Percentiles rank a stretch among this genome's conserved stretches.
Evolutionary conservation across 2,113 vertebrate genomes (phyloP).

Genomic region (Chrysochloris asiatica): DNA sequence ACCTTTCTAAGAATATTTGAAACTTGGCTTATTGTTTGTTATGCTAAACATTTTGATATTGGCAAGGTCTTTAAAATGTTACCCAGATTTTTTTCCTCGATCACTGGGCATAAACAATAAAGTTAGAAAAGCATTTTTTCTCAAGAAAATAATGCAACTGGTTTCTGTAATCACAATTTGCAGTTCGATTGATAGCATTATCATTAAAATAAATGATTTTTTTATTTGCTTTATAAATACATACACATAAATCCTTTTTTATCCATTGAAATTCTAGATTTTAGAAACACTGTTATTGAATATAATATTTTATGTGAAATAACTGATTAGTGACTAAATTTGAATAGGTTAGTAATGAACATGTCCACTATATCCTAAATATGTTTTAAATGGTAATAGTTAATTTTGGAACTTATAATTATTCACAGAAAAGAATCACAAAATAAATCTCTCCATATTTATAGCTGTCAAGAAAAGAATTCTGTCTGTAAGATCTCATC

Average conservation of each 20-base stretch:
- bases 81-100: neutral
- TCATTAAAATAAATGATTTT: neutral
- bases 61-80: slow-evolving; percentile 1
- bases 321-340: neutral
- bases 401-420: neutral
- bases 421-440: slow-evolving; percentile 24
- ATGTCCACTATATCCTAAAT: neutral
- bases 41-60: slow-evolving; percentile 48
- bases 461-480: slow-evolving; percentile 53
- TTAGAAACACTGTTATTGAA: neutral
- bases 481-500: slow-evolving; percentile 71
- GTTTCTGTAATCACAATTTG: neutral
- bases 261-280: neutral
- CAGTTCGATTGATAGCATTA: neutral
- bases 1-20: slow-evolving; percentile 19
- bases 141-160: slow-evolving; percentile 17
- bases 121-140: neutral
- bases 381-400: slow-evolving; percentile 16
- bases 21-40: slow-evolving; percentile 24
- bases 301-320: neutral
- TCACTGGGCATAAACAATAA: neutral
- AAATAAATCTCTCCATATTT: slow-evolving; percentile 58
- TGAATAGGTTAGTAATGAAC: neutral
- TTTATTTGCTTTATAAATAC: neutral
- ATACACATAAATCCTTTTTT: neutral